phyloP scores from a whole-genome alignment of 2,113 vertebrate genomes.

The Chaetops frenatus region DNA sequence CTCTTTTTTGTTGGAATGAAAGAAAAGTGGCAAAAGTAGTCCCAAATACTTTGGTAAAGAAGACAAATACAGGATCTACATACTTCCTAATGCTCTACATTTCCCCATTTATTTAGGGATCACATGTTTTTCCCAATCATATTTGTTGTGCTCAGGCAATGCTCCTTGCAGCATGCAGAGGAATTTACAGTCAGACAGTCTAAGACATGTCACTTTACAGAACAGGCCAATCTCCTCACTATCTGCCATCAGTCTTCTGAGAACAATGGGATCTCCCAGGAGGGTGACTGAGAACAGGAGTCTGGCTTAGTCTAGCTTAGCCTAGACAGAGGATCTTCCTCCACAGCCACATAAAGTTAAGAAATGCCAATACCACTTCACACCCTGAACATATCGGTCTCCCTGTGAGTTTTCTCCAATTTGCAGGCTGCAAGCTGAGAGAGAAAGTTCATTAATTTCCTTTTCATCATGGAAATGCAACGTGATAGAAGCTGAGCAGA shows the following conservation, averaged over 20 bases:
- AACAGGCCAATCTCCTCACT: background rate
- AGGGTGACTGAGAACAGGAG: background rate
- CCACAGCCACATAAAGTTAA: background rate
- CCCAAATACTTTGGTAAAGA: background rate
- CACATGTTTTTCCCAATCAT: background rate
- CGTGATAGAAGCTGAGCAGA: background rate
- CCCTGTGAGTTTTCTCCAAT: background rate
- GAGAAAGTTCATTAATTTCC: background rate
- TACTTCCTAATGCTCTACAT: background rate
- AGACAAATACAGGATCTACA: background rate
- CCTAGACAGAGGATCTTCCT: background rate
- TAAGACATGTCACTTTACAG: background rate
- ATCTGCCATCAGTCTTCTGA: background rate
- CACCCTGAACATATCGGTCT: background rate
- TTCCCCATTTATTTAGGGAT: background rate
- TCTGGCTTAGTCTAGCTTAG: background rate
- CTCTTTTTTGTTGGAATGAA: background rate
- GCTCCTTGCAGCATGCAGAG: background rate
- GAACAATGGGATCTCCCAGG: background rate
- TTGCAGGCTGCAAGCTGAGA: background rate
- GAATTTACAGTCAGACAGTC: background rate
- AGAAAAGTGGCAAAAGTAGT: background rate
- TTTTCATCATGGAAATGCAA: background rate
- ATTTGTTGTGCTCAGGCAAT: background rate
- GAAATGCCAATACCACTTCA: background rate